Percentiles rank a stretch among this genome's conserved stretches.
Conservation (phyloP, 2,797 vertebrate genomes). For the Gastrophryne carolinensis region DNA sequence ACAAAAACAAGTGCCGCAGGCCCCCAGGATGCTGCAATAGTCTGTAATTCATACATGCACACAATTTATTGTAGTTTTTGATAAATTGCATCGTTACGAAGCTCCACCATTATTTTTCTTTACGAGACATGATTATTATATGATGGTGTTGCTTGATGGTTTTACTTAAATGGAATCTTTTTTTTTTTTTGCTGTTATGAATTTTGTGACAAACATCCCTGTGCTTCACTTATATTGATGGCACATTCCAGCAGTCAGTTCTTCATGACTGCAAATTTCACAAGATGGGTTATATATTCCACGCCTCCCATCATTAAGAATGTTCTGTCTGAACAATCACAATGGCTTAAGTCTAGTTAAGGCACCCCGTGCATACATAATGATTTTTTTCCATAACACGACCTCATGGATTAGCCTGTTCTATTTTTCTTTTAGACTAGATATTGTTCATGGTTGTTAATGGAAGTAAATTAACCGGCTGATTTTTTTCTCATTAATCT, state of each 20-base stretch:
- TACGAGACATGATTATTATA: constrained; percentile 19
- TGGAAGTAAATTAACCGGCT: constrained; percentile 10
- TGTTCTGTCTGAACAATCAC: constrained; percentile 9
- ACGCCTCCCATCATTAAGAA: constrained; percentile 18
- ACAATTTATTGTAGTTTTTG: neutral
- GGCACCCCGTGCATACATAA: neutral
- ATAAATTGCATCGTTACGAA: neutral
- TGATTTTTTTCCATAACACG: neutral
- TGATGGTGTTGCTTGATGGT: constrained; percentile 5
- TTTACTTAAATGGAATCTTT: constrained; percentile 21
- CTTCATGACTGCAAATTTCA: constrained; percentile 14
- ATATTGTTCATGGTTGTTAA: constrained; percentile 2
- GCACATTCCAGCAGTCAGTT: neutral
- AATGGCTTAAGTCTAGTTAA: neutral
- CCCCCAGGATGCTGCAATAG: too few relatives aligned
- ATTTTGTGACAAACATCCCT: neutral
- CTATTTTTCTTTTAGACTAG: constrained; percentile 32
- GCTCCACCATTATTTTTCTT: constrained; percentile 27
- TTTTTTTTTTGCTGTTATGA: constrained; percentile 1
- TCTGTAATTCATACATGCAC: too few relatives aligned
- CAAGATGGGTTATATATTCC: neutral
- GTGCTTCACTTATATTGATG: neutral
- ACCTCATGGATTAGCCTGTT: constrained; percentile 16
- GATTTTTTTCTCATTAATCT: constrained; percentile 41
- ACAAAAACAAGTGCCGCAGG: too few relatives aligned